A percentile compares a stretch with the other conserved stretches of the same genome.
Evolutionary conservation across 2,113 vertebrate genomes (phyloP).

Genomic region (Chinchilla lanigera): DNA sequence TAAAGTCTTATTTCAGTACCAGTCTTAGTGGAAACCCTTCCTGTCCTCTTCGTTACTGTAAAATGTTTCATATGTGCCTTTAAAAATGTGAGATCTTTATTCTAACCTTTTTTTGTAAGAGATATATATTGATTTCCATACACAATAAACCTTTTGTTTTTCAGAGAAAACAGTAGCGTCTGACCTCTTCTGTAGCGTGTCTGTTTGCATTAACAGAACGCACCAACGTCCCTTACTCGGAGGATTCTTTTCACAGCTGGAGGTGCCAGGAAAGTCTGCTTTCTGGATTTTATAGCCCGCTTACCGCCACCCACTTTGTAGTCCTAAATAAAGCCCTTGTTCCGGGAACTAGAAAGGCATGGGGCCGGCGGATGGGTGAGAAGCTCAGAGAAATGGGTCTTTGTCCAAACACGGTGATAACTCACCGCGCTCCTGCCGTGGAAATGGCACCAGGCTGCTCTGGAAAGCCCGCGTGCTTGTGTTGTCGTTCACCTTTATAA

Average conservation of each 20-base stretch:
- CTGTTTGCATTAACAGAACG: background rate
- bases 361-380: background rate
- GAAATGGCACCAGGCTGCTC: background rate
- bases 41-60: constrained; percentile 87
- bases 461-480: background rate
- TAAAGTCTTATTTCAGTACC: constrained; percentile 86
- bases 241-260: background rate
- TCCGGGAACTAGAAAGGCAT: background rate
- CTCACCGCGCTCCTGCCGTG: background rate
- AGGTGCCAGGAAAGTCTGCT: background rate
- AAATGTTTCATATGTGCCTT: constrained; percentile 91
- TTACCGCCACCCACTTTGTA: background rate
- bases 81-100: constrained; percentile 87
- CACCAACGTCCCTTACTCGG: background rate
- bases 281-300: background rate
- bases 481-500: background rate
- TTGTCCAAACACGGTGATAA: background rate
- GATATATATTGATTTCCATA: constrained; percentile 88
- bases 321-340: background rate
- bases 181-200: background rate
- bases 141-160: constrained; percentile 93
- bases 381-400: background rate
- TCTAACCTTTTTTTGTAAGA: constrained; percentile 88
- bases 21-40: constrained; percentile 81
- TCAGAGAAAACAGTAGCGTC: constrained; percentile 76